These are phyloP conservation scores for Phoronis australis DNA, from an alignment of 2,888 invertebrate species.

Conservation along the genomic window DNA sequence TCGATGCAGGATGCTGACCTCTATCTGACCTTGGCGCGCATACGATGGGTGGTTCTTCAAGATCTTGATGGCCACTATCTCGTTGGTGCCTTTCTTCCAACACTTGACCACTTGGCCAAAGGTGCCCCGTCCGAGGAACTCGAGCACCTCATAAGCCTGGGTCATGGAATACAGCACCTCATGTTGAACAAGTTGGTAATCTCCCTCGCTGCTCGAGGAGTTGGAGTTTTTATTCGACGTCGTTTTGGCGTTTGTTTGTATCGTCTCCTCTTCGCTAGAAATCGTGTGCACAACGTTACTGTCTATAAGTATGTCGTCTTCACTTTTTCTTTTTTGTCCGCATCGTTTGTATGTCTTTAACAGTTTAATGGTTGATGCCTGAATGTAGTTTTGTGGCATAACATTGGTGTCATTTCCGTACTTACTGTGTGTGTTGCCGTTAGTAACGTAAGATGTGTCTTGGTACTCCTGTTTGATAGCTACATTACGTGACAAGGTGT, in stretches of 20 bases:
- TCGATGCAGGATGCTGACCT: constrained; percentile 65
- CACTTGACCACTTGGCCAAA: constrained; percentile 99
- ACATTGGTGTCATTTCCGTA: constrained; percentile 14
- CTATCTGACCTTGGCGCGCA: constrained; percentile 99
- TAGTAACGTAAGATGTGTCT: too few relatives aligned
- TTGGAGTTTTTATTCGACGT: constrained; percentile 33
- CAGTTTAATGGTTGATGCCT: constrained; percentile 65
- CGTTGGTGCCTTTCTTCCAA: constrained; percentile 99
- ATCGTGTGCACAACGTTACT: constrained; percentile 41
- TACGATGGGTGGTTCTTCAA: constrained; percentile 99
- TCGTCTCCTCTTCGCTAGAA: constrained; percentile 51
- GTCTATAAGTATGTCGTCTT: constrained; percentile 43
- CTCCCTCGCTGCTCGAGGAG: constrained; percentile 67
- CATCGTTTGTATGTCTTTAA: constrained; percentile 62
- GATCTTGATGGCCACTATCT: constrained; percentile 99
- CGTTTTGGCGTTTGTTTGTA: constrained; percentile 26
- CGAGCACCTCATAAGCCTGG: constrained; percentile 86
- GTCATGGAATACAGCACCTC: constrained; percentile 95
- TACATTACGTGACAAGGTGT: too few relatives aligned
- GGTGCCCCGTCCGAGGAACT: constrained; percentile 98
- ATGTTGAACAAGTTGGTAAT: constrained; percentile 97
- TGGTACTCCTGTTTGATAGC: too few relatives aligned
- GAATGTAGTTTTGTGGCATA: constrained; percentile 59
- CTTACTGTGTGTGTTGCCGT: too few relatives aligned
- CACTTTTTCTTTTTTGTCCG: constrained; percentile 50